Evolutionary conservation across 1,140 invertebrate species (phyloP).

Genomic region (Papilio polytes): DNA sequence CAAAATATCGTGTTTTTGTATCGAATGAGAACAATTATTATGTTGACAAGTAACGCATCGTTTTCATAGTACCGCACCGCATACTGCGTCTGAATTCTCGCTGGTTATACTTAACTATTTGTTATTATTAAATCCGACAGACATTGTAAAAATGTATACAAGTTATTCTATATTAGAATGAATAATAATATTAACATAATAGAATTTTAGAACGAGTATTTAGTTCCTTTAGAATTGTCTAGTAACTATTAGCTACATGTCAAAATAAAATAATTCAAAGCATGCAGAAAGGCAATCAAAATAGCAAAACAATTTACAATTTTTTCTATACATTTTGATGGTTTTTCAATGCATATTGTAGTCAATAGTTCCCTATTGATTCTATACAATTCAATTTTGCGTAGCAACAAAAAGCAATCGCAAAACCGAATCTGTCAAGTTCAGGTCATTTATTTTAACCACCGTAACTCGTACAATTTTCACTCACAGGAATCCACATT

Average conservation of each 20-base stretch:
- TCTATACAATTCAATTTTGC: conserved; percentile 9
- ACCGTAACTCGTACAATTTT: conserved; percentile 37
- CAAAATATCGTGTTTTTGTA: no score
- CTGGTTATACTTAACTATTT: background rate
- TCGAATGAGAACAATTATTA: background rate
- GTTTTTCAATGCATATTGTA: background rate
- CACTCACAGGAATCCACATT: conserved; percentile 34
- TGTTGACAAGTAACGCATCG: background rate
- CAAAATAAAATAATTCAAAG: background rate
- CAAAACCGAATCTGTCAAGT: background rate
- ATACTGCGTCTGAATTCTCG: background rate
- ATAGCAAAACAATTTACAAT: background rate
- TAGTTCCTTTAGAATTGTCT: no score
- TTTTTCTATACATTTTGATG: background rate
- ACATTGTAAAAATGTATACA: background rate
- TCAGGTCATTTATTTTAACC: conserved; percentile 31
- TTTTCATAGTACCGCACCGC: background rate
- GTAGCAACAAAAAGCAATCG: background rate
- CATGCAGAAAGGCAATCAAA: background rate
- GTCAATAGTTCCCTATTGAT: conserved; percentile 16
- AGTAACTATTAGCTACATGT: background rate
- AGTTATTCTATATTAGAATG: background rate
- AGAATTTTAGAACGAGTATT: no score
- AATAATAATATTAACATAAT: no score
- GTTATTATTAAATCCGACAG: background rate